Percentiles rank a stretch among this genome's conserved stretches.
Evolutionary conservation across 2,888 invertebrate genomes (phyloP).

Genomic region (Electrophaes corylata): DNA sequence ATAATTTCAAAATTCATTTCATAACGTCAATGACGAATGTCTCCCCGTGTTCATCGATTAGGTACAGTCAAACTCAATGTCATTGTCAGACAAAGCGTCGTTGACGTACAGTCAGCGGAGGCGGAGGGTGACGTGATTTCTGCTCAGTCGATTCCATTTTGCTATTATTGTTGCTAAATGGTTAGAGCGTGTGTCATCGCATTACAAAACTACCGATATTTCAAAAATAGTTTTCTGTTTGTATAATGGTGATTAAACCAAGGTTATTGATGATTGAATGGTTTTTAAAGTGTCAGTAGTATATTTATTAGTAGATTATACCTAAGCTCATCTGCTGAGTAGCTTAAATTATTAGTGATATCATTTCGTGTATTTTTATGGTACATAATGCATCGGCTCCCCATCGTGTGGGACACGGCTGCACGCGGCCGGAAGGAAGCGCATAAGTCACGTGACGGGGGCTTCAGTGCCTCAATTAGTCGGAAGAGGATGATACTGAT

Average conservation of each 20-base stretch:
- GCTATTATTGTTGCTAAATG: constrained; percentile 29
- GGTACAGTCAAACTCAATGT: constrained; percentile 46
- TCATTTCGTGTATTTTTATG: not conserved
- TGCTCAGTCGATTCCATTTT: constrained; percentile 21
- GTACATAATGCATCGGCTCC: not conserved
- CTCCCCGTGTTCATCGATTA: constrained; percentile 31
- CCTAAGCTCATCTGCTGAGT: no score
- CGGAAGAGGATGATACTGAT: constrained; percentile 4
- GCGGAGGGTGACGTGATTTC: constrained; percentile 39
- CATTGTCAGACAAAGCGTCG: constrained; percentile 53
- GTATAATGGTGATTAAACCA: no score
- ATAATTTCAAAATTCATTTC: constrained; percentile 3
- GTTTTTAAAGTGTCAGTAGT: no score
- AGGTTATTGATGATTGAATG: not conserved
- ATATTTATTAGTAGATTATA: no score
- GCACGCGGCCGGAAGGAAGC: constrained; percentile 64
- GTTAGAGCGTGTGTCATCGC: constrained; percentile 23
- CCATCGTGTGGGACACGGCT: constrained; percentile 18
- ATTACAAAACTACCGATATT: not conserved
- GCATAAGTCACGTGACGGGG: constrained; percentile 64
- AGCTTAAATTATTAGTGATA: not conserved
- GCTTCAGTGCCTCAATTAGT: constrained; percentile 62
- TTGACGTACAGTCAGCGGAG: constrained; percentile 40
- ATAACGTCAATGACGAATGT: constrained; percentile 14
- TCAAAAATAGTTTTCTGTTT: not conserved